A percentile compares a stretch with the other conserved stretches of the same genome.
These are phyloP conservation scores for Limnephilus auricula DNA, from an alignment of 2,888 invertebrate species.

Conservation along the genomic window DNA sequence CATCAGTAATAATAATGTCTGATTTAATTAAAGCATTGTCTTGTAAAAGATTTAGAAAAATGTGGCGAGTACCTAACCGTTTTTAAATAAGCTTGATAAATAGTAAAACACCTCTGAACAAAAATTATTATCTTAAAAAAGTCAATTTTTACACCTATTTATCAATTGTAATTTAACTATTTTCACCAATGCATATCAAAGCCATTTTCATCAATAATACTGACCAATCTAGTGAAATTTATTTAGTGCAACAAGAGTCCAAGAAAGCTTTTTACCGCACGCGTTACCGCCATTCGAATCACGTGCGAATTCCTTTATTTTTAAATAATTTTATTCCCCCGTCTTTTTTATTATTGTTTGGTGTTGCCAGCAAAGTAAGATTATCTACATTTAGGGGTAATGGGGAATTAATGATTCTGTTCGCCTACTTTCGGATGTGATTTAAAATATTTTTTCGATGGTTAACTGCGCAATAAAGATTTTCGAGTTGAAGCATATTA, in stretches of 20 bases:
- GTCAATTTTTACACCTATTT: no score
- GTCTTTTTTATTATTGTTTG: background rate
- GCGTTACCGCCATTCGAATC: constrained; percentile 27
- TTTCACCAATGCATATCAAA: no score
- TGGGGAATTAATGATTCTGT: constrained; percentile 44
- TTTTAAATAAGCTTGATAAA: no score
- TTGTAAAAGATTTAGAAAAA: no score
- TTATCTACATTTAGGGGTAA: constrained; percentile 38
- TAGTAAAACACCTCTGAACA: no score
- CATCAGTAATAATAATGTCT: no score
- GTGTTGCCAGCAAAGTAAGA: constrained; percentile 15
- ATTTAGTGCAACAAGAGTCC: background rate
- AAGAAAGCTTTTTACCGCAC: constrained; percentile 11
- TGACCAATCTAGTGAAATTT: background rate
- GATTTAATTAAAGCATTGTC: no score
- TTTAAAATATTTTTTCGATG: constrained; percentile 7
- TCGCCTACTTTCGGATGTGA: constrained; percentile 9
- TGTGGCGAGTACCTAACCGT: no score
- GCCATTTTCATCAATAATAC: background rate
- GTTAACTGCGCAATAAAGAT: constrained; percentile 28
- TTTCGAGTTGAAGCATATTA: background rate
- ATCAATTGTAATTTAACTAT: no score
- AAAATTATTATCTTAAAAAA: no score
- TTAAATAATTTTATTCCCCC: constrained; percentile 19
- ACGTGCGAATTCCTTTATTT: constrained; percentile 37